Evolutionary conservation across 2,113 vertebrate genomes (phyloP).

Genomic region (Polypterus senegalus): DNA sequence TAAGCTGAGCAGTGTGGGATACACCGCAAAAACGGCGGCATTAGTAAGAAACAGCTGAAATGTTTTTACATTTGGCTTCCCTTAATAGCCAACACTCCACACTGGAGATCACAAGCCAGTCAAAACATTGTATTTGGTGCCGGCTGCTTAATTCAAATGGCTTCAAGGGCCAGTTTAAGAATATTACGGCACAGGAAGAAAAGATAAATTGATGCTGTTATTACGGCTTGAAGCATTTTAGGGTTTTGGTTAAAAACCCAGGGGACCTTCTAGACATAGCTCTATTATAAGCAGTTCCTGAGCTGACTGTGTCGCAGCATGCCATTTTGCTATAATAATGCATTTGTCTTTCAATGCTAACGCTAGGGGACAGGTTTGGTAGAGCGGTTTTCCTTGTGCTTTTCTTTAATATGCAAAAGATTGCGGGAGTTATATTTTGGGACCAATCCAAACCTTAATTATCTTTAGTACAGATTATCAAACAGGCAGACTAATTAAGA

Average conservation of each 20-base stretch:
- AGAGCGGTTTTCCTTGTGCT: neutral
- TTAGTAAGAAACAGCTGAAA: too few relatives aligned
- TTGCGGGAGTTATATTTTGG: conserved; percentile 32
- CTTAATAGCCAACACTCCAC: too few relatives aligned
- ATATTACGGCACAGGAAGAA: too few relatives aligned
- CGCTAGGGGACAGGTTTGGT: conserved; percentile 10
- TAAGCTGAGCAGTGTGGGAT: too few relatives aligned
- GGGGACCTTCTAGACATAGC: conserved; percentile 30
- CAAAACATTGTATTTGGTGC: too few relatives aligned
- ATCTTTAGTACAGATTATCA: conserved; percentile 54
- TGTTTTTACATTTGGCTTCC: too few relatives aligned
- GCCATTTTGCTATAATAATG: conserved; percentile 27
- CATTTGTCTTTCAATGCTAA: conserved; percentile 31
- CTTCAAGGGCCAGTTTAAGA: too few relatives aligned
- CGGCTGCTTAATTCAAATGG: too few relatives aligned
- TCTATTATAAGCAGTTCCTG: conserved; percentile 41
- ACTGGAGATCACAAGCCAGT: too few relatives aligned
- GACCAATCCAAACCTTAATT: conserved; percentile 53
- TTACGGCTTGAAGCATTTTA: too few relatives aligned
- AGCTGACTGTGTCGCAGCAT: conserved; percentile 25
- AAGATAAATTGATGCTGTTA: too few relatives aligned
- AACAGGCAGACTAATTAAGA: conserved; percentile 41
- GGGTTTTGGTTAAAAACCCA: conserved; percentile 7
- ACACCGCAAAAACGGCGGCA: too few relatives aligned
- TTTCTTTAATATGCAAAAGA: conserved; percentile 20